Conservation (phyloP, 2,113 vertebrate species). For the Dromas ardeola region DNA sequence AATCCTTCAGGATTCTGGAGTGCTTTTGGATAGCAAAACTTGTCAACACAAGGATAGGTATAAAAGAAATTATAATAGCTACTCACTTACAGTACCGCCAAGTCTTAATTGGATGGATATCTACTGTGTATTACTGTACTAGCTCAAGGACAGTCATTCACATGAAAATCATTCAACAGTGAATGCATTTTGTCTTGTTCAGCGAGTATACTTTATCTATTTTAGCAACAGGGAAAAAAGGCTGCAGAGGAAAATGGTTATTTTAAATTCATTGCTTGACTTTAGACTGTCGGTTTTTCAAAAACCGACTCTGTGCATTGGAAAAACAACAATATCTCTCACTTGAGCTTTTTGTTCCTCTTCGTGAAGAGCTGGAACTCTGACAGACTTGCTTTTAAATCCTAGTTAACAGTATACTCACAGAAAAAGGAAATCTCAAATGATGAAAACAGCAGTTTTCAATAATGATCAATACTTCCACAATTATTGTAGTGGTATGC, state of each 20-base stretch:
- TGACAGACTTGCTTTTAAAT: constrained; percentile 2
- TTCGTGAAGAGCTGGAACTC: not conserved
- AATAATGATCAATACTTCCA: not conserved
- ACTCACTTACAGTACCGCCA: not conserved
- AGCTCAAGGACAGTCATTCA: constrained; percentile 72
- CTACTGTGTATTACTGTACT: not conserved
- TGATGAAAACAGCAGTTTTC: not conserved
- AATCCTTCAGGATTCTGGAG: constrained; percentile 43
- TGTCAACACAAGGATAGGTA: constrained; percentile 16
- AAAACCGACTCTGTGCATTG: not conserved
- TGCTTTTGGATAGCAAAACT: constrained; percentile 22
- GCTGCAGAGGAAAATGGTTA: constrained; percentile 42
- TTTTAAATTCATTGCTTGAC: constrained; percentile 57
- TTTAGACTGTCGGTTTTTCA: constrained; percentile 33
- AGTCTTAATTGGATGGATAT: constrained; percentile 56
- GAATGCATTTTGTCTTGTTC: constrained; percentile 54
- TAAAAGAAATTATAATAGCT: constrained; percentile 44
- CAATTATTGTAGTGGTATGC: not conserved
- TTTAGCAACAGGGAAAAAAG: constrained; percentile 38
- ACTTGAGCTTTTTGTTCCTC: constrained; percentile 21
- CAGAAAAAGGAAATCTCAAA: not conserved
- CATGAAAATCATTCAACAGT: constrained; percentile 53
- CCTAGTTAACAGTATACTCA: not conserved
- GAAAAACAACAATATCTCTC: constrained; percentile 4
- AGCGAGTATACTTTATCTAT: constrained; percentile 26